Evolutionary conservation across 2,797 vertebrate genomes (phyloP), one percentile per base, ranked within the genome.

Genomic region (Gastrophryne carolinensis): DNA sequence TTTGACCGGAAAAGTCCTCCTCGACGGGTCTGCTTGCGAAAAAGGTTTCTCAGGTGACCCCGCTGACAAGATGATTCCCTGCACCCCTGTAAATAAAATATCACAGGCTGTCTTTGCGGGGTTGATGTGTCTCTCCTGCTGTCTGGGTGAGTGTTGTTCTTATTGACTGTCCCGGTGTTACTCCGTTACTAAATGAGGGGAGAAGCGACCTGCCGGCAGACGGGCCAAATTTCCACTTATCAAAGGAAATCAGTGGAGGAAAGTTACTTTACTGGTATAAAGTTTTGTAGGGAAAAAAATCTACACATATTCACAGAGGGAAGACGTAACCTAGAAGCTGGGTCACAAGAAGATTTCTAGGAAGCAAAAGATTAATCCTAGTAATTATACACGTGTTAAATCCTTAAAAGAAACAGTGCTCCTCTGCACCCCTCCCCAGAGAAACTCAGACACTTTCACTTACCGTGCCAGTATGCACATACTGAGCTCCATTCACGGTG

Each of bases 81-180:
- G 19, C 23, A 62, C 56, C 35, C 35, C 56, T 15, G 53, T 75
- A 61, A 75, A 75, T 76, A 76, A 63, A 69, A 70, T 41, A 76
- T 76, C 64, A 58, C 63, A 60, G 41, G 23, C 15, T 61, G 32
- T 44, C 27, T 19, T 19, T 73, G 65, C 64, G 19, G 13, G 37
- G 54, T 24, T 35, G 39, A 71, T 29, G 24, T 44, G 21, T 60
- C 21, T 49, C 41, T 71, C 56, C 56, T 10, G 65, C 50, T 41
- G 50, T 26, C 34, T 54, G 32, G 49, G 21, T 19, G 34, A 68
- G 65, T 39, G 17, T 24, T 54, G 50, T 39, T 34, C 34, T 27
- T 56, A 54, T 29, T 29, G 24, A 27, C 50, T 13, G 23, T 41
- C 49, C 49, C 32, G 3, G 32, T 26, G 41, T 41, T 27, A 61